phyloP scores from a whole-genome alignment of 2,113 vertebrate genomes.

The Melospiza melodia region DNA sequence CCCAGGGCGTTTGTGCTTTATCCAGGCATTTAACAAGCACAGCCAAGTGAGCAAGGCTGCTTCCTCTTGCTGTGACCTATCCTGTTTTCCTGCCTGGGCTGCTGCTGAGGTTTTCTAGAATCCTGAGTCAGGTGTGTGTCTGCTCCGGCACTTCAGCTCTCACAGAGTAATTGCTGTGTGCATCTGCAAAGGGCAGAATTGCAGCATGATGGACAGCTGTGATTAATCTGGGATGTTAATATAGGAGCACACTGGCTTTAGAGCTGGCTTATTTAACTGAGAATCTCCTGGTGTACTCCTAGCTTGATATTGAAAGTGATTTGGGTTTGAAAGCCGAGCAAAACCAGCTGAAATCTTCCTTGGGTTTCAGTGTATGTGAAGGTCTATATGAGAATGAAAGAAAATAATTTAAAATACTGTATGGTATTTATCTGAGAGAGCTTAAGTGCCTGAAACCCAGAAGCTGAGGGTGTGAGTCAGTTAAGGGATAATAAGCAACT shows the following conservation, averaged over 20 bases:
- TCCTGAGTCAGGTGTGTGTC: background rate
- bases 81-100: background rate
- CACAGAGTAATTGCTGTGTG: background rate
- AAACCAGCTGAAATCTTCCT: background rate
- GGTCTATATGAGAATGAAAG: background rate
- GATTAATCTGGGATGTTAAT: background rate
- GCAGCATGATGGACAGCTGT: background rate
- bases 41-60: background rate
- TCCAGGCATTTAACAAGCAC: background rate
- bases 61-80: background rate
- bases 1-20: background rate
- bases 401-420: background rate
- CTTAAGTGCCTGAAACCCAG: background rate
- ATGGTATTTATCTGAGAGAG: background rate
- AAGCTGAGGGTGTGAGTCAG: background rate
- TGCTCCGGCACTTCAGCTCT: background rate
- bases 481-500: background rate
- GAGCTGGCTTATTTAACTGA: background rate
- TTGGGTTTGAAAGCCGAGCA: background rate
- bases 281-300: background rate
- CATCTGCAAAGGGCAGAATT: fast-evolving
- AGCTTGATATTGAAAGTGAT: background rate
- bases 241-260: background rate
- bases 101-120: background rate
- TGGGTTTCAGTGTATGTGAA: background rate